phyloP scores from a whole-genome alignment of 2,797 vertebrate genomes.

The Rhinophrynus dorsalis region DNA sequence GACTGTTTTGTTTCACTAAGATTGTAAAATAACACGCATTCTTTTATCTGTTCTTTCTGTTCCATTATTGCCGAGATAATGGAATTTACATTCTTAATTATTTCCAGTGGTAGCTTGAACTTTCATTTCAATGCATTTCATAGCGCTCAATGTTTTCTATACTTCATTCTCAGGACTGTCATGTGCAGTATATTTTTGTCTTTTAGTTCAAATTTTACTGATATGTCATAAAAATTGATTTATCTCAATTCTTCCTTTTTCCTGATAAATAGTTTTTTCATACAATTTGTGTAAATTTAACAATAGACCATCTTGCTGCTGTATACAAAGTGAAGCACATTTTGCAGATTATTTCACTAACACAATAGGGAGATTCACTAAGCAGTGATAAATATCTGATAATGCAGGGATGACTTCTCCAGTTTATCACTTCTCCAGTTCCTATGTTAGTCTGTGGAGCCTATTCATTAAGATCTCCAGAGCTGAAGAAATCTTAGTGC shows the following conservation, averaged over 20 bases:
- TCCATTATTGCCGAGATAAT: constrained; percentile 42
- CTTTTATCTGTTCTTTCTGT: constrained; percentile 38
- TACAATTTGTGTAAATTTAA: neutral
- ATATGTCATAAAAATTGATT: neutral
- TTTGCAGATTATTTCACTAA: too few relatives aligned
- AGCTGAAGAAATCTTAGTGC: too few relatives aligned
- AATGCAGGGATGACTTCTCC: too few relatives aligned
- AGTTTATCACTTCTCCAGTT: too few relatives aligned
- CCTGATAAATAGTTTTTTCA: neutral
- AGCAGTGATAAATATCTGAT: too few relatives aligned
- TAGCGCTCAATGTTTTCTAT: neutral
- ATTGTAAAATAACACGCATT: constrained; percentile 43
- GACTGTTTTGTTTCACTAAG: constrained; percentile 38
- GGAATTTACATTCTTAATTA: constrained; percentile 43
- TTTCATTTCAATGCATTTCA: constrained; percentile 23
- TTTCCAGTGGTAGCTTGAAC: constrained; percentile 38
- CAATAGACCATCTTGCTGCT: too few relatives aligned
- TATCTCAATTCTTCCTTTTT: neutral
- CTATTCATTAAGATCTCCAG: too few relatives aligned
- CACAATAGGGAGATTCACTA: too few relatives aligned
- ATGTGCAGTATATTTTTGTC: constrained; percentile 1
- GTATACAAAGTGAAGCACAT: too few relatives aligned
- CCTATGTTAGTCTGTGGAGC: too few relatives aligned
- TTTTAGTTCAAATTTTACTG: neutral
- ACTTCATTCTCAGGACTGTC: constrained; percentile 10